Conservation (phyloP, 2,797 vertebrate species). For the Sebastes oblongus region DNA sequence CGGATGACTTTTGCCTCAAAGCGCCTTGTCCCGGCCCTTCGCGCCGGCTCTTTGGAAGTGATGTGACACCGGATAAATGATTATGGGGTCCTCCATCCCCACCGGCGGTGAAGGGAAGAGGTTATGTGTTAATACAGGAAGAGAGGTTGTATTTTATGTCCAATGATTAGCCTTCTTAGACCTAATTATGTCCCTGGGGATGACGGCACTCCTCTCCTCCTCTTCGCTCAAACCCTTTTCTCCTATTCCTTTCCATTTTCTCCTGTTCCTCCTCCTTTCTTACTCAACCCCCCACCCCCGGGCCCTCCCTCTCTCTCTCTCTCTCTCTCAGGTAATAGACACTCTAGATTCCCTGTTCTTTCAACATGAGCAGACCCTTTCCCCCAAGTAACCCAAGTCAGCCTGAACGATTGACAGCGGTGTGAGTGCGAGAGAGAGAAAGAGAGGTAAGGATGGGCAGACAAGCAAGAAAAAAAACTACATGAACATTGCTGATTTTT, state of each 20-base stretch:
- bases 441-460: constrained; percentile 8
- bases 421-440: background rate
- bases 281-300: constrained; percentile 14
- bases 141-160: constrained; percentile 82
- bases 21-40: constrained; percentile 29
- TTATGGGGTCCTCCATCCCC: constrained; percentile 76
- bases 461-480: constrained; percentile 11
- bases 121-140: constrained; percentile 79
- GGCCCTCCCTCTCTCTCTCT: background rate
- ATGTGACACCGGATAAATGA: constrained; percentile 79
- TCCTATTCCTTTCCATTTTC: background rate
- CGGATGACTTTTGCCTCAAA: constrained; percentile 46
- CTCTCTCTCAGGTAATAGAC: constrained; percentile 42
- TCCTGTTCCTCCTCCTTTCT: constrained; percentile 24
- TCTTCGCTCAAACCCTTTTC: constrained; percentile 46
- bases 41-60: constrained; percentile 42
- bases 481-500: constrained; percentile 35
- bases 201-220: constrained; percentile 34
- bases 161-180: constrained; percentile 86
- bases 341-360: constrained; percentile 28
- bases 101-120: constrained; percentile 58
- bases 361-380: constrained; percentile 20
- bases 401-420: background rate
- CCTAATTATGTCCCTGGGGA: constrained; percentile 88
- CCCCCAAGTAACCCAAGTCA: constrained; percentile 30